A percentile compares a stretch with the other conserved stretches of the same genome.
Evolutionary conservation across 1,140 invertebrate genomes (phyloP).

Genomic region (Lethocerus indicus): DNA sequence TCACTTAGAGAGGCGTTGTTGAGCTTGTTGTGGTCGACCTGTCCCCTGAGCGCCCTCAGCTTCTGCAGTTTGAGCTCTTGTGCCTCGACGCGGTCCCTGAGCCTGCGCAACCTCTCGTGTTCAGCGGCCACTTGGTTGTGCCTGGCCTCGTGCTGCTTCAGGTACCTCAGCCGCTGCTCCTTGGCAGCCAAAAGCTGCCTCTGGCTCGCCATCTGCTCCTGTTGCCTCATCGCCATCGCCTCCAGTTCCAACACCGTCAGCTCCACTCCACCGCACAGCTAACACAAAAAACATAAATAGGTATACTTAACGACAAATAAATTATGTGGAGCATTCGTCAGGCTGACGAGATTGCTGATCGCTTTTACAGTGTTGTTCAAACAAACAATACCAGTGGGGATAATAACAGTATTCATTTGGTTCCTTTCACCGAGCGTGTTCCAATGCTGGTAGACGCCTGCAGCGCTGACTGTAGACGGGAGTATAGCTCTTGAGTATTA

Average conservation of each 20-base stretch:
- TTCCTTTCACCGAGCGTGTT: too few relatives aligned
- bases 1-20: conserved; percentile 85
- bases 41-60: conserved; percentile 71
- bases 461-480: too few relatives aligned
- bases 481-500: too few relatives aligned
- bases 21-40: conserved; percentile 79
- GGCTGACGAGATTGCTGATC: too few relatives aligned
- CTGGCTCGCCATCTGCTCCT: conserved; percentile 89
- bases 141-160: conserved; percentile 78
- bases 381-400: too few relatives aligned
- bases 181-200: conserved; percentile 77
- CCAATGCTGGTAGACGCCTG: too few relatives aligned
- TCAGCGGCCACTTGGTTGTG: conserved; percentile 72
- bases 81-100: conserved; percentile 79
- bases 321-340: too few relatives aligned
- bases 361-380: too few relatives aligned
- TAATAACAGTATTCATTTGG: too few relatives aligned
- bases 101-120: conserved; percentile 65
- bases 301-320: too few relatives aligned
- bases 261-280: conserved; percentile 36
- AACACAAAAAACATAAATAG: too few relatives aligned
- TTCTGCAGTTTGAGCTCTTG: conserved; percentile 87
- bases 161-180: conserved; percentile 82
- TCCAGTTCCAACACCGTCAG: conserved; percentile 83
- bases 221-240: conserved; percentile 88